Conservation (phyloP, 1,140 invertebrate genomes). For the Papilio machaon region DNA sequence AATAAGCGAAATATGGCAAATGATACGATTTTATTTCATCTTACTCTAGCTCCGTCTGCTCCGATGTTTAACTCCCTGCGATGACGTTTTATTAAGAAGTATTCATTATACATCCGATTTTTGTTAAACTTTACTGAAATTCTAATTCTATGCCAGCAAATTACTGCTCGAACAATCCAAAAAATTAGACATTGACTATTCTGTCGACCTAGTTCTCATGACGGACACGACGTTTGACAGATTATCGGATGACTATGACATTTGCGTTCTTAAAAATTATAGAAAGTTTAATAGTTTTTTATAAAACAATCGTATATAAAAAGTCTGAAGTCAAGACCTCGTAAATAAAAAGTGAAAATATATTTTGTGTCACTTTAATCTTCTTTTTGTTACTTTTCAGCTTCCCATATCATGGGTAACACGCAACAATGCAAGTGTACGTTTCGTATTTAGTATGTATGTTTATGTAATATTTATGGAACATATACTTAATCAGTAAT, state of each 20-base stretch:
- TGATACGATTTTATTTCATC: constrained; percentile 55
- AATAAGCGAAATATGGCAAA: constrained; percentile 78
- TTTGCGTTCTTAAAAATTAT: constrained; percentile 30
- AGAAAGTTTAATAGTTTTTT: background rate
- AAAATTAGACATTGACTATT: constrained; percentile 61
- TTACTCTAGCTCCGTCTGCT: constrained; percentile 64
- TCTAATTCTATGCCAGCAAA: constrained; percentile 40
- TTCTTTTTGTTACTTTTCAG: too few species aligned
- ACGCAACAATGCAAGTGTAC: too few species aligned
- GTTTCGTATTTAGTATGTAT: too few species aligned
- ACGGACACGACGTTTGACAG: constrained; percentile 57
- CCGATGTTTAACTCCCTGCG: constrained; percentile 41
- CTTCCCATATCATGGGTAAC: too few species aligned
- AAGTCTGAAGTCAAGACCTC: too few species aligned
- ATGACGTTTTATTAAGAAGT: constrained; percentile 53
- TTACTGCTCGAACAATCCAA: constrained; percentile 55
- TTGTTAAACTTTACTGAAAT: constrained; percentile 41
- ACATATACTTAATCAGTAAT: too few species aligned
- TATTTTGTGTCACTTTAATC: too few species aligned
- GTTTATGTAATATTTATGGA: too few species aligned
- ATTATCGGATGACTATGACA: constrained; percentile 50
- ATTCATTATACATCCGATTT: constrained; percentile 56
- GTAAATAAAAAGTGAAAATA: too few species aligned
- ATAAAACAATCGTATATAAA: background rate
- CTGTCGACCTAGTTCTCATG: constrained; percentile 76